Conservation (phyloP, 2,113 vertebrate genomes). For the Marmota monax region DNA sequence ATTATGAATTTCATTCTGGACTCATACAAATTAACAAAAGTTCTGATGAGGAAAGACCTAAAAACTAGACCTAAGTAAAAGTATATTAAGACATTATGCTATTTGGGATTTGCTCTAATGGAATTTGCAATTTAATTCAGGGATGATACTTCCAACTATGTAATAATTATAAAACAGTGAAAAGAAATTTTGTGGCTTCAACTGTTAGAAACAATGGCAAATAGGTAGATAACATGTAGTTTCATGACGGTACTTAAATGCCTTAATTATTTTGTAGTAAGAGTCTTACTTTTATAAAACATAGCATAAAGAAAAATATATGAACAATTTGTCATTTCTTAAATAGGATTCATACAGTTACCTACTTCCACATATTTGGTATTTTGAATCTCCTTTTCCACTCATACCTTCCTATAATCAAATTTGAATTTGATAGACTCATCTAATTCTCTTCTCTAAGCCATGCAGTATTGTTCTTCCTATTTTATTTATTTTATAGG, state of each 20-base stretch:
- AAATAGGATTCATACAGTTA: background rate
- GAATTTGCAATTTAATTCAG: constrained; percentile 25
- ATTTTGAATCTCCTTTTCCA: background rate
- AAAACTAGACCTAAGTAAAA: constrained; percentile 5
- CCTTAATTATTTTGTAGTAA: background rate
- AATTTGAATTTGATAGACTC: background rate
- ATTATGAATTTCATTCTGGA: background rate
- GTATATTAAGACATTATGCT: background rate
- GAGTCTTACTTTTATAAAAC: constrained; percentile 12
- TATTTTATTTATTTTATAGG: constrained; percentile 1
- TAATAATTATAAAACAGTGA: constrained; percentile 33
- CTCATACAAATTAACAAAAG: constrained; percentile 37
- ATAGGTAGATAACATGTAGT: background rate
- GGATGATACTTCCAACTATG: background rate
- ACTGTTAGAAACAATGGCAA: background rate
- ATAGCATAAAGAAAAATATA: constrained; percentile 33
- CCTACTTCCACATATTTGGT: background rate
- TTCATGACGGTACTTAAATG: background rate
- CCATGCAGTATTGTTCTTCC: background rate
- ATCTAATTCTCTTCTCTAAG: background rate
- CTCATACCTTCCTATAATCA: background rate
- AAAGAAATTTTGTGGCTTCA: background rate
- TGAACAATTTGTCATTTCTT: background rate
- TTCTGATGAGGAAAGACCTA: background rate
- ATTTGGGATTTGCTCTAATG: background rate